phyloP scores from a whole-genome alignment of 2,888 invertebrate species.

The Slavum lentiscoides region DNA sequence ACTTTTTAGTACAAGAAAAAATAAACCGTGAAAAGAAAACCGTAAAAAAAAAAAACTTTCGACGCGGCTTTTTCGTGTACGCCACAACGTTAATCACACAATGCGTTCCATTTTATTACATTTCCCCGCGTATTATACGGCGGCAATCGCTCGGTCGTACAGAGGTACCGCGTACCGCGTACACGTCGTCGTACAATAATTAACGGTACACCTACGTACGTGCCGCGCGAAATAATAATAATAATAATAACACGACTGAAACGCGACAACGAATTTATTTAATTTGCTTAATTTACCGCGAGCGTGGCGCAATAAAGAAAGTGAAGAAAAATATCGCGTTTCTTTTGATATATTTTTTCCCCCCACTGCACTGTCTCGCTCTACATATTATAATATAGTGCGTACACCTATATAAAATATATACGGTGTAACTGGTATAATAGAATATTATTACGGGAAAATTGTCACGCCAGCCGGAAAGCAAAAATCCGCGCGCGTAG shows the following conservation, averaged over 20 bases:
- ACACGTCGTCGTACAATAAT: not conserved
- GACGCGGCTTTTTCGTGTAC: not conserved
- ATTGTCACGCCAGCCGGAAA: too few species aligned
- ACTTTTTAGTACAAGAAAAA: not conserved
- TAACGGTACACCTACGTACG: not conserved
- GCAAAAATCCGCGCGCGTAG: too few species aligned
- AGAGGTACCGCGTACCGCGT: not conserved
- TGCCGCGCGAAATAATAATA: too few species aligned
- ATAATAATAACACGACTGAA: not conserved
- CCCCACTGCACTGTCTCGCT: too few species aligned
- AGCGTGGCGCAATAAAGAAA: not conserved
- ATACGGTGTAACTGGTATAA: too few species aligned
- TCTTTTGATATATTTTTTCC: too few species aligned
- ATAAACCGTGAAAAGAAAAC: not conserved
- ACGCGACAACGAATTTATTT: not conserved
- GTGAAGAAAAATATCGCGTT: not conserved
- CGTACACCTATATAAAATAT: too few species aligned
- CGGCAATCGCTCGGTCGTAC: not conserved
- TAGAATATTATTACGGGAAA: too few species aligned
- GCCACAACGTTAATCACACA: not conserved
- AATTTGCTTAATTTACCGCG: constrained; percentile 42
- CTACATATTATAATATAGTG: too few species aligned
- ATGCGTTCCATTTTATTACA: too few species aligned
- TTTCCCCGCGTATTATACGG: too few species aligned
- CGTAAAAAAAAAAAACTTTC: not conserved